Percentiles rank a stretch among this genome's conserved stretches.
Conservation (phyloP, 2,113 vertebrate species). For the Aegotheles bennettii region DNA sequence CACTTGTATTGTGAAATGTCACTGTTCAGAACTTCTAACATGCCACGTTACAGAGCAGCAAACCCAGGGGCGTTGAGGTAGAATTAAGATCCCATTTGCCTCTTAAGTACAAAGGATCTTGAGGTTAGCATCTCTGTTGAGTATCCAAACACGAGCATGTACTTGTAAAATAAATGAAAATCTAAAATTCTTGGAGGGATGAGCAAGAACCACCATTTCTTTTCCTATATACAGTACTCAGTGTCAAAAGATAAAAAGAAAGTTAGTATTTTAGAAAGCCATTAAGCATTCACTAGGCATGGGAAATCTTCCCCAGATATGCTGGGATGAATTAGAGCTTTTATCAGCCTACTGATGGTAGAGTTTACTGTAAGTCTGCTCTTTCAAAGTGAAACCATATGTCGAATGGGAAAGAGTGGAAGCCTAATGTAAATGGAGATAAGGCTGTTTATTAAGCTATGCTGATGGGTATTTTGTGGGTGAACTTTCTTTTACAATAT, state of each 20-base stretch:
- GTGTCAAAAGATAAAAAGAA: not conserved
- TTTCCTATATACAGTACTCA: not conserved
- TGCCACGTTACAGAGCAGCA: not conserved
- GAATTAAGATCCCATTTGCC: not conserved
- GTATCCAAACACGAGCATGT: not conserved
- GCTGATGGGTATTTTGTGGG: not conserved
- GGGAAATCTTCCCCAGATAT: not conserved
- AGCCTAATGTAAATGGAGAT: constrained; percentile 22
- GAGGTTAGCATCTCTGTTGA: not conserved
- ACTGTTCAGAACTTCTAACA: not conserved
- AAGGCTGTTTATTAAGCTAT: constrained; percentile 22
- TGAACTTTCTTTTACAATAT: not conserved
- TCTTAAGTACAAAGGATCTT: not conserved
- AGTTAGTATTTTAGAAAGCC: not conserved
- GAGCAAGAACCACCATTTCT: not conserved
- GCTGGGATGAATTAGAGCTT: not conserved
- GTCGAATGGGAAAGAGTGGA: constrained; percentile 6
- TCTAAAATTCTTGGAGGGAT: not conserved
- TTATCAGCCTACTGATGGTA: constrained; percentile 27
- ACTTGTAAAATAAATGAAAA: not conserved
- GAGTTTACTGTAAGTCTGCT: constrained; percentile 25
- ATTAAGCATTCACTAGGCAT: not conserved
- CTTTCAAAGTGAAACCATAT: constrained; percentile 53
- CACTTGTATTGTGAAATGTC: not conserved
- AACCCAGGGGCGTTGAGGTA: not conserved